These are phyloP conservation scores for Clytia hemisphaerica DNA, from an alignment of 30 jellyfish, hydroid and myxozoan species.

Conservation along the genomic window DNA sequence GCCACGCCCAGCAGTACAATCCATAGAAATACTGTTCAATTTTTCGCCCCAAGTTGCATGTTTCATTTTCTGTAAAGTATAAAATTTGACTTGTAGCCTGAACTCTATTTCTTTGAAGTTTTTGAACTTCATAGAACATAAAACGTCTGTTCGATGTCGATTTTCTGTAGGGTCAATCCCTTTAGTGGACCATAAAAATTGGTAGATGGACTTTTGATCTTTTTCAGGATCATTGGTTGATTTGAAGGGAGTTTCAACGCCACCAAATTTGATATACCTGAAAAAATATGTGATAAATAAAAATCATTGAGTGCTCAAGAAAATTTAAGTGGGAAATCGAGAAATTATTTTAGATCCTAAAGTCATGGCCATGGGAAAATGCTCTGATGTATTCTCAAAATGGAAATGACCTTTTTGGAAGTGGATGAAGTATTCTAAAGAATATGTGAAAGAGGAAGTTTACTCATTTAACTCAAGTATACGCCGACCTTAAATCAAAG, in stretches of 20 bases:
- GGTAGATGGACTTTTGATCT: slow-evolving; percentile 62
- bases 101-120: slow-evolving; percentile 73
- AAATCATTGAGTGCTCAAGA: background rate
- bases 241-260: slow-evolving; percentile 63
- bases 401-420: too few species aligned
- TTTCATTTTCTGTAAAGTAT: slow-evolving; percentile 55
- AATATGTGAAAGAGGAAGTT: background rate
- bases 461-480: background rate
- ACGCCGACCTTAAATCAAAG: slow-evolving; percentile 41
- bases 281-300: background rate
- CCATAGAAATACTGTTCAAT: slow-evolving; percentile 52
- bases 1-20: slow-evolving; percentile 82
- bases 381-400: too few species aligned
- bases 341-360: too few species aligned
- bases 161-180: slow-evolving; percentile 79
- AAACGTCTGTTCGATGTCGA: slow-evolving; percentile 74
- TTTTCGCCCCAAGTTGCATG: slow-evolving; percentile 83
- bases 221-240: slow-evolving; percentile 52
- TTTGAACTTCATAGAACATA: slow-evolving; percentile 69
- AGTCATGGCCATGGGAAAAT: too few species aligned
- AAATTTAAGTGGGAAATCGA: too few species aligned
- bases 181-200: slow-evolving; percentile 80
- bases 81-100: slow-evolving; percentile 77
- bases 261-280: slow-evolving; percentile 67
- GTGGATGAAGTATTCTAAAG: too few species aligned